These are phyloP conservation scores for Chydorus sphaericus DNA, from an alignment of 2,888 invertebrate genomes.

Conservation along the genomic window DNA sequence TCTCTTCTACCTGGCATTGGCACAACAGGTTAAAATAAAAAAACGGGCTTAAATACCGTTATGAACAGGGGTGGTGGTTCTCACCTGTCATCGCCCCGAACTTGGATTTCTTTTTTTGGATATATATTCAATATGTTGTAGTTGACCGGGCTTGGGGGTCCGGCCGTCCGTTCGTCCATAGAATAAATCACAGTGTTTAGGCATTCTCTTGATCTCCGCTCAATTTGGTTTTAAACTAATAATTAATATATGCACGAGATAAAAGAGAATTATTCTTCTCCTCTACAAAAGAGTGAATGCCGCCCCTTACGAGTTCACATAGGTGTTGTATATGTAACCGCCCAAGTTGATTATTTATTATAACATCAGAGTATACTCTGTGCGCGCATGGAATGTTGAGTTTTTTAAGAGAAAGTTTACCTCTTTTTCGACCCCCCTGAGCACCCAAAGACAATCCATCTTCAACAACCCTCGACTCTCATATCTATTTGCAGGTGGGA, in stretches of 20 bases:
- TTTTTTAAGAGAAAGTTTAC: constrained; percentile 1
- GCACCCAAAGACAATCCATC: constrained; percentile 7
- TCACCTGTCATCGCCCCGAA: constrained; percentile 6
- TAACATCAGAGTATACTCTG: no score
- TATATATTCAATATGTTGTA: constrained; percentile 5
- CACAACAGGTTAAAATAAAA: no score
- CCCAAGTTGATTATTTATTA: no score
- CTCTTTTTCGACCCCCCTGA: constrained; percentile 5
- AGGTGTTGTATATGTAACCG: no score
- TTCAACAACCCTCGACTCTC: not conserved
- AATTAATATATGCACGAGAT: not conserved
- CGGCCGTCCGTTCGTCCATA: no score
- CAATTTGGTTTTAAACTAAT: not conserved
- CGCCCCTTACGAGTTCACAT: no score
- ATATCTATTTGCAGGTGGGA: constrained; percentile 6
- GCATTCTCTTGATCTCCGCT: not conserved
- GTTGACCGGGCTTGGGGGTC: not conserved
- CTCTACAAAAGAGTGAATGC: not conserved
- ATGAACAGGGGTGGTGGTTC: not conserved
- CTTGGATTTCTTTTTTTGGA: no score
- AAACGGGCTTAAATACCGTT: no score
- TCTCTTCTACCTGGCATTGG: no score
- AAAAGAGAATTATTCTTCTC: not conserved
- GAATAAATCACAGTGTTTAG: constrained; percentile 2
- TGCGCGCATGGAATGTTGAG: no score